phyloP scores from a whole-genome alignment of 1,140 invertebrate genomes.

The Adoxophyes honmai region DNA sequence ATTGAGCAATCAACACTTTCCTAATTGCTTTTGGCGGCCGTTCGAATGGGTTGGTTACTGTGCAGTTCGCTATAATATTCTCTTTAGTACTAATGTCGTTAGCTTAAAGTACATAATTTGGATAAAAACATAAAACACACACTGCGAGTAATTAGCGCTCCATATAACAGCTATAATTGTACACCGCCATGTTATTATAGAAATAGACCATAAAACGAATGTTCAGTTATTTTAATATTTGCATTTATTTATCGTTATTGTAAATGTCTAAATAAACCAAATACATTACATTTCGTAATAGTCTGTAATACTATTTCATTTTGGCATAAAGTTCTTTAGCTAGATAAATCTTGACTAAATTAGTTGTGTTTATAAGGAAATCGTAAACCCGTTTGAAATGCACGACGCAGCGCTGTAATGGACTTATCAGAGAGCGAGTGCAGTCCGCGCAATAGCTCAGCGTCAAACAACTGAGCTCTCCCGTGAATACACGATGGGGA shows the following conservation, averaged over 20 bases:
- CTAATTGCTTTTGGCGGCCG: conserved; percentile 22
- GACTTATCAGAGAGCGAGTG: neutral
- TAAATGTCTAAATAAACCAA: no score
- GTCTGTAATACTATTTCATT: no score
- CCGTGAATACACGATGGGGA: conserved; percentile 14
- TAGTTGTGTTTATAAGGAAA: neutral
- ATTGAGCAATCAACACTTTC: conserved; percentile 15
- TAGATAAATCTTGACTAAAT: neutral
- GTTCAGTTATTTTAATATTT: no score
- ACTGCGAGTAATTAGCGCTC: conserved; percentile 6
- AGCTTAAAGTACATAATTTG: neutral
- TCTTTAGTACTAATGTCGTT: conserved; percentile 18
- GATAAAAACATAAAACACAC: conserved; percentile 5
- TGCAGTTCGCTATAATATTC: conserved; percentile 24
- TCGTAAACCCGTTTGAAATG: conserved; percentile 2
- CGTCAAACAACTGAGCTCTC: conserved; percentile 9
- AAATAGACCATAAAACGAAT: no score
- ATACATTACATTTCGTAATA: no score
- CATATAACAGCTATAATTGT: no score
- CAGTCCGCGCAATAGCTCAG: neutral
- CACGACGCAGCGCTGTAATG: neutral
- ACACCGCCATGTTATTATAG: no score
- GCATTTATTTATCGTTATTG: no score
- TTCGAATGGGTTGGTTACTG: conserved; percentile 23
- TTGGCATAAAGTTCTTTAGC: no score